phyloP scores from a whole-genome alignment of 1,140 invertebrate genomes.

The Bombus waltoni region DNA sequence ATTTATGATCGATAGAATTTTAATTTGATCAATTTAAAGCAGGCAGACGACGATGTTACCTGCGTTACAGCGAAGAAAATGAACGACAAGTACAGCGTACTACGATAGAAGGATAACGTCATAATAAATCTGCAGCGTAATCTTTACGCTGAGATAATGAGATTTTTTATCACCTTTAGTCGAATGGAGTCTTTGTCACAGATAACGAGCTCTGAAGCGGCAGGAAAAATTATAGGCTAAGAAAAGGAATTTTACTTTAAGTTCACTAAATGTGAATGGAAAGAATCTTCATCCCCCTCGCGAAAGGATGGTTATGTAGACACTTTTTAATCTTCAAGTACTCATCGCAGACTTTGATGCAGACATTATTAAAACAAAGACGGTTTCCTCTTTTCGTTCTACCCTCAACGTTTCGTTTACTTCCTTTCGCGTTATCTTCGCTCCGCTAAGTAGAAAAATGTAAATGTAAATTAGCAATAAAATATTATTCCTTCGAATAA shows the following conservation, averaged over 20 bases:
- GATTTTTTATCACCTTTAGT: constrained; percentile 53
- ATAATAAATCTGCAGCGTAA: constrained; percentile 54
- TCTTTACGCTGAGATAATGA: constrained; percentile 52
- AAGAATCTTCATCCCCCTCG: constrained; percentile 10
- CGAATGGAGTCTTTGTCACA: constrained; percentile 52
- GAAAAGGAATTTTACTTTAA: constrained; percentile 52
- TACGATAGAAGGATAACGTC: constrained; percentile 48
- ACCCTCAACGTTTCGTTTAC: no score
- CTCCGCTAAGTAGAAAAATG: background rate
- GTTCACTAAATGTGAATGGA: constrained; percentile 51
- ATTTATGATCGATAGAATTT: constrained; percentile 25
- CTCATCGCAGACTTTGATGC: constrained; percentile 24
- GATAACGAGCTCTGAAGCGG: constrained; percentile 50
- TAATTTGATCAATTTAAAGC: constrained; percentile 13
- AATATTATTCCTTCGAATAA: background rate
- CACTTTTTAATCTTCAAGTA: constrained; percentile 42
- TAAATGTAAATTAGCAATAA: background rate
- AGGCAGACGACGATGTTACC: background rate
- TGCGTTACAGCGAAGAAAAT: background rate
- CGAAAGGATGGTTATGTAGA: constrained; percentile 24
- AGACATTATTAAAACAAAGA: constrained; percentile 41
- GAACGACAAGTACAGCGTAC: constrained; percentile 39
- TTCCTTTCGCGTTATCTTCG: background rate
- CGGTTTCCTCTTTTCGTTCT: background rate
- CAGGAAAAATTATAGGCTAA: constrained; percentile 51